These are phyloP conservation scores for Strigamia maritima DNA, from an alignment of 2,888 invertebrate species.

Conservation along the genomic window DNA sequence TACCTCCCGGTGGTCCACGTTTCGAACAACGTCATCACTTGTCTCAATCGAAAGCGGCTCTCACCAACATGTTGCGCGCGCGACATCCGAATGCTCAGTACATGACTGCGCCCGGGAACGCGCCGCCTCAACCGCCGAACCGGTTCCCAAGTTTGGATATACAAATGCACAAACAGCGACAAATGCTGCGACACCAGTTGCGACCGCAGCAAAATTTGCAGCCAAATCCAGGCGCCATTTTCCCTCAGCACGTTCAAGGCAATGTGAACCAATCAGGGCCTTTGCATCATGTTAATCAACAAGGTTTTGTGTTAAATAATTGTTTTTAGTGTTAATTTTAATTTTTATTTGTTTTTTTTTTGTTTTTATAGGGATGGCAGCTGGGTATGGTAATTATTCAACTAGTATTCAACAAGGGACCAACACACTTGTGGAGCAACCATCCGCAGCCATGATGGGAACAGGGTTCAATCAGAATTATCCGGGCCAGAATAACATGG, in stretches of 20 bases:
- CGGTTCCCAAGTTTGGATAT: conserved; percentile 41
- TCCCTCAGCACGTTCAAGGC: conserved; percentile 41
- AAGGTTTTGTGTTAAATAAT: conserved; percentile 29
- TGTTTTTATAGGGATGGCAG: conserved; percentile 39
- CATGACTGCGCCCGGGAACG: neutral
- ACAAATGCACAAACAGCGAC: conserved; percentile 40
- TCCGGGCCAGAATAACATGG: conserved; percentile 24
- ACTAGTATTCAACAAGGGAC: conserved; percentile 40
- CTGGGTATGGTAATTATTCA: conserved; percentile 40
- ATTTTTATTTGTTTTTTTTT: conserved; percentile 13
- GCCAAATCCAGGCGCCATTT: conserved; percentile 37
- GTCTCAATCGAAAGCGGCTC: conserved; percentile 42
- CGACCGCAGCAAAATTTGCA: conserved; percentile 39
- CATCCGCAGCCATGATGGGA: conserved; percentile 36
- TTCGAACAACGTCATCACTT: conserved; percentile 37
- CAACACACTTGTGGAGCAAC: conserved; percentile 37
- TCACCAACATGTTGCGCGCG: conserved; percentile 42
- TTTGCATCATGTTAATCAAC: conserved; percentile 42
- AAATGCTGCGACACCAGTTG: conserved; percentile 41
- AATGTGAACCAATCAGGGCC: conserved; percentile 40
- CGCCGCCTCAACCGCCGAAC: conserved; percentile 32
- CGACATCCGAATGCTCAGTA: conserved; percentile 42
- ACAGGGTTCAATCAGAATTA: conserved; percentile 39
- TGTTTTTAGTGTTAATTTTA: neutral
- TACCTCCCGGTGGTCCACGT: conserved; percentile 38